These are phyloP conservation scores for Centruroides sculpturatus DNA, from an alignment of 1,140 invertebrate genomes.

Conservation along the genomic window DNA sequence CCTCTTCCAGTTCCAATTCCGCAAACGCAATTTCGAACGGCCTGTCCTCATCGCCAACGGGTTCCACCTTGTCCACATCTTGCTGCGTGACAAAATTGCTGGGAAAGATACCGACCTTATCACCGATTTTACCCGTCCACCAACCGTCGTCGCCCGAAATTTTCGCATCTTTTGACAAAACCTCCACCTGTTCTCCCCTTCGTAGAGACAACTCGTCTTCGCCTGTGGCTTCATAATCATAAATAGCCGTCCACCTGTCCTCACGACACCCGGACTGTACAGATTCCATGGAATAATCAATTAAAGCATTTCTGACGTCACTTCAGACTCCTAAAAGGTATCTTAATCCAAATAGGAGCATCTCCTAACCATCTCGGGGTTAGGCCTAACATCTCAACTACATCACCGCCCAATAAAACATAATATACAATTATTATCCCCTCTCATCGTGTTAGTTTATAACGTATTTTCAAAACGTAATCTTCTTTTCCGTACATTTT, in stretches of 20 bases:
- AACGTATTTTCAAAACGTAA: no score
- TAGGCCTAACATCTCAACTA: no score
- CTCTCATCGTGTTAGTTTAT: no score
- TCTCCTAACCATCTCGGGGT: no score
- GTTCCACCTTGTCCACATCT: constrained; percentile 25
- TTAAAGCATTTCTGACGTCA: no score
- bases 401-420: no score
- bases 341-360: no score
- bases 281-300: no score
- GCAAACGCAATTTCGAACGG: constrained; percentile 51
- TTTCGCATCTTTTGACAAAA: constrained; percentile 82
- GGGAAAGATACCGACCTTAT: constrained; percentile 63
- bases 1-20: constrained; percentile 75
- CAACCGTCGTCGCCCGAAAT: constrained; percentile 94
- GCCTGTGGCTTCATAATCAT: constrained; percentile 80
- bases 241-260: constrained; percentile 57
- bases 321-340: no score
- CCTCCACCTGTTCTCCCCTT: constrained; percentile 73
- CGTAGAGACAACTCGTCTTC: constrained; percentile 81
- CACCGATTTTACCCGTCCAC: constrained; percentile 84
- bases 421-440: no score
- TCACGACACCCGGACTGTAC: no score
- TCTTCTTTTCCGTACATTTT: no score
- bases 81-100: constrained; percentile 79
- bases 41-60: not conserved